Percentiles rank a stretch among this genome's conserved stretches.
These are phyloP conservation scores for Pherbina coryleti DNA, from an alignment of 2,888 invertebrate species.

Conservation along the genomic window DNA sequence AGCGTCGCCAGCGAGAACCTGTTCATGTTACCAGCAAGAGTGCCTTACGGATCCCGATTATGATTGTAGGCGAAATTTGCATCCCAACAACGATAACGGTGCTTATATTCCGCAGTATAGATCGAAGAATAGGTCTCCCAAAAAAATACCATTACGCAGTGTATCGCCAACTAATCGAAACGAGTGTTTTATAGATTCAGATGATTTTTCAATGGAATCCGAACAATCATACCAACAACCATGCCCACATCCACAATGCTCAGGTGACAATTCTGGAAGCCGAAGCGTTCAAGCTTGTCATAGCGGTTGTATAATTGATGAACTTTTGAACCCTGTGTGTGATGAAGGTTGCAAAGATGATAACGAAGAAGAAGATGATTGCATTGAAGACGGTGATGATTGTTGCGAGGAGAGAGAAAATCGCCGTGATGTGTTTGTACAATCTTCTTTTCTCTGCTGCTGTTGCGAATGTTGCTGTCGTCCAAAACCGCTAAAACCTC, in stretches of 20 bases:
- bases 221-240: no score
- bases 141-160: not conserved
- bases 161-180: not conserved
- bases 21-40: no score
- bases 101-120: not conserved
- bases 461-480: not conserved
- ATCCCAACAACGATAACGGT: not conserved
- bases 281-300: not conserved
- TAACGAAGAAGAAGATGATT: no score
- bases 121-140: not conserved
- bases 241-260: no score
- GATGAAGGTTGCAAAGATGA: not conserved
- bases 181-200: not conserved
- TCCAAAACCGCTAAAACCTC: not conserved
- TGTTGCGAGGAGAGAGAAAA: not conserved
- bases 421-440: not conserved
- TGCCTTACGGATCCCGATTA: no score
- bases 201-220: no score
- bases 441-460: constrained; percentile 12
- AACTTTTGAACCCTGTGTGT: not conserved
- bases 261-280: no score
- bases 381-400: no score
- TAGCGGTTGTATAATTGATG: constrained; percentile 22
- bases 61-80: not conserved
- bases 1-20: not conserved